Evolutionary conservation across 2,888 invertebrate genomes (phyloP), one percentile per base, ranked within the genome.

Genomic region (Volucella inanis): DNA sequence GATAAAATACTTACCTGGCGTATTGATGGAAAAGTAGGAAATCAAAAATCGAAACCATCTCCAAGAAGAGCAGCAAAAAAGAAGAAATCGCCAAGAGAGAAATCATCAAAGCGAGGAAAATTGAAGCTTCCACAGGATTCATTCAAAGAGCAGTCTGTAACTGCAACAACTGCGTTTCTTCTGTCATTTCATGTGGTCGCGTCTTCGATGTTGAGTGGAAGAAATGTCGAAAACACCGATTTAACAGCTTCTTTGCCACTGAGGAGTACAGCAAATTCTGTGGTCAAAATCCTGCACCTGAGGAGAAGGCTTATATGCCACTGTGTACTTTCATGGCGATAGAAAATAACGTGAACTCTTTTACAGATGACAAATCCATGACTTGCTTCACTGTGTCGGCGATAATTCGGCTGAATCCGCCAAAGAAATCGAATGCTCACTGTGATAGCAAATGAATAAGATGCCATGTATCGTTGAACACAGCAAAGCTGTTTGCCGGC

Each of bases 161-260:
- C 94, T 1, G 94, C 95, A 0, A 94, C 95, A 0, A 94, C 94
- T 2, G 95, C 95, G 0, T 95, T 94, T 88, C 89, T 95, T 1
- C 91, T 94, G 88, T 94, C 94, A 1, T 95, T 94, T 88, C 95
- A 94, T 0, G 89, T 94, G 10, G 95, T 95, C 1, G 94, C 94
- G 0, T 93, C 93, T 86, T 77, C 77, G 6, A 75, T 62, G 59
- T n/a, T 79, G 3, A 94, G 93, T 8, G 93, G 93, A 59, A 81
- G 93, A 93, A 89, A 92, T 92, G 14, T 92, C 93, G 1, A 93
- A 93, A 88, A 82, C 22, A 38, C 15, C 9, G 76, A 87, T 22
- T 88, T 1, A 88, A 87, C 52, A 87, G 87, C 39, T 88, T 88
- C 39, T 88, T 88, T 54, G 84, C 87, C 12, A 87, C 88, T 9